Percentiles rank a stretch among this genome's conserved stretches.
Conservation (phyloP, 2,888 invertebrate species). For the Lapara coniferarum region DNA sequence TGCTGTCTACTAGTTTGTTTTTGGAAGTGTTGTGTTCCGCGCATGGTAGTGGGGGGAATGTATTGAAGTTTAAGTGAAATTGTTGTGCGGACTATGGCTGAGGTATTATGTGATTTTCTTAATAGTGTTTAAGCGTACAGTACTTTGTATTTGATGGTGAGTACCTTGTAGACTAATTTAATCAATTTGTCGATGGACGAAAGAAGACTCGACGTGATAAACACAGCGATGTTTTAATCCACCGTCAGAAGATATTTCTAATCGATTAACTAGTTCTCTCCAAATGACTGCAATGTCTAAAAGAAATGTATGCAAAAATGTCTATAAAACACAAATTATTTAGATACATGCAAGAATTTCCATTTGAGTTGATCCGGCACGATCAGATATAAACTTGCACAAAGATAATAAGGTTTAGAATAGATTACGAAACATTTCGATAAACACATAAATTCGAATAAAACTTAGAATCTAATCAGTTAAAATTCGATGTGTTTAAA, state of each 20-base stretch:
- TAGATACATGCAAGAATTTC: neutral
- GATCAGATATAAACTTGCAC: neutral
- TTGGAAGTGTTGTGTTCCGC: slow-evolving; percentile 1
- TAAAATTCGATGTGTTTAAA: no score
- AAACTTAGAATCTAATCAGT: neutral
- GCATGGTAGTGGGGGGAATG: neutral
- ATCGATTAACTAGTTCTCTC: no score
- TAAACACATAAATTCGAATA: no score
- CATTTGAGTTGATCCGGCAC: neutral
- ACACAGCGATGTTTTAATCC: no score
- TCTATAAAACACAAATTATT: neutral
- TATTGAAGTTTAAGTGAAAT: neutral
- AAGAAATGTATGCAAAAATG: neutral
- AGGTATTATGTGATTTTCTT: neutral
- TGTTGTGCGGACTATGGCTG: neutral
- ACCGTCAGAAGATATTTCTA: no score
- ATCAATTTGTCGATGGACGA: no score
- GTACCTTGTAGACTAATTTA: no score
- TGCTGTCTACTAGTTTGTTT: neutral
- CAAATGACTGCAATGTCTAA: neutral
- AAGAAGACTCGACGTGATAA: no score
- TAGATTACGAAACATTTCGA: neutral
- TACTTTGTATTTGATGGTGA: no score
- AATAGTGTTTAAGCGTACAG: no score
- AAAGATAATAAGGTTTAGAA: neutral